phyloP scores from a whole-genome alignment of 2,888 invertebrate species.

The Electrophaes corylata region DNA sequence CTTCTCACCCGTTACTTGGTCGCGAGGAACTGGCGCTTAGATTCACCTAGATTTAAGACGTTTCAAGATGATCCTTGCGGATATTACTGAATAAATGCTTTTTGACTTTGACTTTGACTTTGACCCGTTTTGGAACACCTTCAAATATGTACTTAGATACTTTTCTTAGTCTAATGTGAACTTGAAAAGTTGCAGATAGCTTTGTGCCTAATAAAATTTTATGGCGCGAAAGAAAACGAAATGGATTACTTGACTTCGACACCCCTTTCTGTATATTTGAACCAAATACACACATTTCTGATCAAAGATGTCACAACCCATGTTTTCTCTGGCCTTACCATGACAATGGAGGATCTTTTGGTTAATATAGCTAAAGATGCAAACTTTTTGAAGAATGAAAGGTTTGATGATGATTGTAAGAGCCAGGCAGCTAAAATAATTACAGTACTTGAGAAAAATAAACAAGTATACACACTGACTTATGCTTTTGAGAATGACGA shows the following conservation, averaged over 20 bases:
- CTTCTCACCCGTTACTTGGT: no score
- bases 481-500: slow-evolving; percentile 35
- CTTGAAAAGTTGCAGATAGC: background rate
- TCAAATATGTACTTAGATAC: no score
- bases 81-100: no score
- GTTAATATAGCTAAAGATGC: slow-evolving; percentile 40
- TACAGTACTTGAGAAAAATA: slow-evolving; percentile 34
- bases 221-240: slow-evolving; percentile 7
- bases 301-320: slow-evolving; percentile 36
- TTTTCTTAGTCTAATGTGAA: slow-evolving; percentile 11
- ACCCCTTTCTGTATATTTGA: slow-evolving; percentile 36
- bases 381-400: slow-evolving; percentile 31
- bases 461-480: slow-evolving; percentile 35
- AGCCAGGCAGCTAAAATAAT: slow-evolving; percentile 38
- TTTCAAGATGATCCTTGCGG: no score
- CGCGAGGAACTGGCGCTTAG: no score
- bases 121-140: no score
- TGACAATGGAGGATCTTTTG: slow-evolving; percentile 42
- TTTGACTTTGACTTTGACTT: no score
- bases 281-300: slow-evolving; percentile 42
- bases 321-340: slow-evolving; percentile 39
- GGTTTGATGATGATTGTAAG: slow-evolving; percentile 31
- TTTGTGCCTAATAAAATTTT: background rate
- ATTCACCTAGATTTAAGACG: no score
- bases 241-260: slow-evolving; percentile 12